phyloP scores from a whole-genome alignment of 2,113 vertebrate genomes.

The Poeciliopsis prolifica region DNA sequence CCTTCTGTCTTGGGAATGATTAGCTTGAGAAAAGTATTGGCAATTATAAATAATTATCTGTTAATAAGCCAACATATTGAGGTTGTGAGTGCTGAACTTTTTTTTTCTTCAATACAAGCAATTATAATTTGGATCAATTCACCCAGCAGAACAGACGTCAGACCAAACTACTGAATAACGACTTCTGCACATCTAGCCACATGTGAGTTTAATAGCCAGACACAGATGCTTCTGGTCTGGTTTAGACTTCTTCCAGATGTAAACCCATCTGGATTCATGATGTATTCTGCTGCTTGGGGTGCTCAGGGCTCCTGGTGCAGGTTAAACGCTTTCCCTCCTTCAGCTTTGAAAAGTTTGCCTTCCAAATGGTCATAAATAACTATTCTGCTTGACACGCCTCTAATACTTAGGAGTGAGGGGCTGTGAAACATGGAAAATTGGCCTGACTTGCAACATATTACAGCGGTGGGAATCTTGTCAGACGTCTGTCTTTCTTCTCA shows the following conservation, averaged over 20 bases:
- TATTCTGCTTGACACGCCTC: slow-evolving; percentile 7
- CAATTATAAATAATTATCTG: slow-evolving; percentile 10
- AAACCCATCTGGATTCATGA: slow-evolving; percentile 39
- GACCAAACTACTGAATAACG: slow-evolving; percentile 10
- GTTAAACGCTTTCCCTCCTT: slow-evolving; percentile 17
- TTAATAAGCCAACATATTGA: slow-evolving; percentile 11
- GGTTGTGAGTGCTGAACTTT: neutral
- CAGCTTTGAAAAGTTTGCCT: slow-evolving; percentile 18
- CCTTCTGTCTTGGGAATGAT: slow-evolving; percentile 2
- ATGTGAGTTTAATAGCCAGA: slow-evolving; percentile 19
- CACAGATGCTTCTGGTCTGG: slow-evolving; percentile 19
- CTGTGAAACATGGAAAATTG: slow-evolving; percentile 1
- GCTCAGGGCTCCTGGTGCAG: slow-evolving; percentile 22
- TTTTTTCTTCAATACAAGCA: slow-evolving; percentile 6
- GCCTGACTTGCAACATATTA: neutral
- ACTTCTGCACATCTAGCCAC: slow-evolving; percentile 15
- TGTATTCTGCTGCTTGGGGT: slow-evolving; percentile 18
- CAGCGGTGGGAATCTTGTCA: slow-evolving; percentile 3
- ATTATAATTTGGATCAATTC: slow-evolving; percentile 14
- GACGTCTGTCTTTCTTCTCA: neutral
- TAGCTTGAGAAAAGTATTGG: neutral
- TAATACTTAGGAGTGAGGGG: slow-evolving; percentile 13
- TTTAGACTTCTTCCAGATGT: slow-evolving; percentile 25
- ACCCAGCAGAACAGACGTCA: slow-evolving; percentile 14
- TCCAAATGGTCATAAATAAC: slow-evolving; percentile 38